These are phyloP conservation scores for Pocillopora grandis DNA, from an alignment of 92 coral and sea anemone species.

Conservation along the genomic window DNA sequence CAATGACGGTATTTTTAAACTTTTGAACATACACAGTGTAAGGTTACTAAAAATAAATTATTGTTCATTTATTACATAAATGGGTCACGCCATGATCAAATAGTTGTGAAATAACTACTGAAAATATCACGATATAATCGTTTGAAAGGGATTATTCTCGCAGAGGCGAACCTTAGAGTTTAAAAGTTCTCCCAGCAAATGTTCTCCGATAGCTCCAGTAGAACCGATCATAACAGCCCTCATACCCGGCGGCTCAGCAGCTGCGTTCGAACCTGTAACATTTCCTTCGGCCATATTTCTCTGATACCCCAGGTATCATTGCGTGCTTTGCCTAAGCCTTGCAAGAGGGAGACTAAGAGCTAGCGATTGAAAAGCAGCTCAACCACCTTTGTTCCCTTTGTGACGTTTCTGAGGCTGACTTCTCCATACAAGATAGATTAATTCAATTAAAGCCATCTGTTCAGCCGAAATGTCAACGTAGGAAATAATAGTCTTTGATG, in stretches of 20 bases:
- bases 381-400: neutral
- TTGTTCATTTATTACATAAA: too few species aligned
- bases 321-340: neutral
- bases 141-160: too few species aligned
- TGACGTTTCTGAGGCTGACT: neutral
- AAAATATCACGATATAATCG: neutral
- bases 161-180: constrained; percentile 72
- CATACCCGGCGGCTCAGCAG: constrained; percentile 48
- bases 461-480: too few species aligned
- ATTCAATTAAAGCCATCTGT: too few species aligned
- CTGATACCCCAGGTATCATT: constrained; percentile 17
- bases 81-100: too few species aligned
- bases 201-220: constrained; percentile 89
- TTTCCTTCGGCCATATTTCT: constrained; percentile 28
- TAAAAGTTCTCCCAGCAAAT: constrained; percentile 84
- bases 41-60: too few species aligned
- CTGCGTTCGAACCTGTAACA: neutral
- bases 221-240: constrained; percentile 91
- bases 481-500: too few species aligned
- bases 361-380: too few species aligned
- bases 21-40: too few species aligned
- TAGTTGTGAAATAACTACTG: too few species aligned
- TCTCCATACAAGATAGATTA: neutral
- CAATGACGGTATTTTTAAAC: too few species aligned
- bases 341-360: neutral